Conservation (phyloP, 2,113 vertebrate genomes). For the Motacilla alba region DNA sequence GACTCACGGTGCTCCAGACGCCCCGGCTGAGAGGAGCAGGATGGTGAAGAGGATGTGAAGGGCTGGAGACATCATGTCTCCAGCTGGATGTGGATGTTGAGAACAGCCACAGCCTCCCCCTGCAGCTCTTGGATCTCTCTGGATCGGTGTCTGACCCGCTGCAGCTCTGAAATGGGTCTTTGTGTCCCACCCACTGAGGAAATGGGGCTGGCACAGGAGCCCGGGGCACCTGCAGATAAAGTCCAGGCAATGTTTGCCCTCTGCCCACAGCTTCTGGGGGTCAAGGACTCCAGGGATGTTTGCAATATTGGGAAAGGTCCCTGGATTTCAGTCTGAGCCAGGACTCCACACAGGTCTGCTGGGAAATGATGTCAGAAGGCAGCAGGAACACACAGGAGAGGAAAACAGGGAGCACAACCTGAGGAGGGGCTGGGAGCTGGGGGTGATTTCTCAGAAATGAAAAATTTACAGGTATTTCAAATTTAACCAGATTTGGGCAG, state of each 20-base stretch:
- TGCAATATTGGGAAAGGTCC: neutral
- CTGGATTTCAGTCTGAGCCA: neutral
- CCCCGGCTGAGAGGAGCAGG: neutral
- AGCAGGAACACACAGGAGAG: accelerated
- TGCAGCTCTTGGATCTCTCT: neutral
- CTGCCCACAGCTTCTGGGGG: neutral
- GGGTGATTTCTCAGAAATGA: neutral
- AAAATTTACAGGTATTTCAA: neutral
- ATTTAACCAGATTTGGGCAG: neutral
- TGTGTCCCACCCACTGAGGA: neutral
- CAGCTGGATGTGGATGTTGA: neutral
- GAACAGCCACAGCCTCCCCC: neutral
- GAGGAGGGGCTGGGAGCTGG: neutral
- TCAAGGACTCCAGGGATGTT: neutral
- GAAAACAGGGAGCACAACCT: accelerated
- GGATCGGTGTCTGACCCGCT: accelerated
- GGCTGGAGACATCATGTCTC: neutral
- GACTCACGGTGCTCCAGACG: neutral
- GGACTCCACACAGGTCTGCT: neutral
- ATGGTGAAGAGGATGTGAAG: neutral
- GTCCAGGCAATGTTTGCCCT: neutral
- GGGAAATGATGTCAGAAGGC: neutral
- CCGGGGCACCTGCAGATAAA: neutral
- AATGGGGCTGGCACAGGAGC: neutral
- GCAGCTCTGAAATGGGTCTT: neutral